phyloP scores from a whole-genome alignment of 2,888 invertebrate genomes.

The Drosophila siamana region DNA sequence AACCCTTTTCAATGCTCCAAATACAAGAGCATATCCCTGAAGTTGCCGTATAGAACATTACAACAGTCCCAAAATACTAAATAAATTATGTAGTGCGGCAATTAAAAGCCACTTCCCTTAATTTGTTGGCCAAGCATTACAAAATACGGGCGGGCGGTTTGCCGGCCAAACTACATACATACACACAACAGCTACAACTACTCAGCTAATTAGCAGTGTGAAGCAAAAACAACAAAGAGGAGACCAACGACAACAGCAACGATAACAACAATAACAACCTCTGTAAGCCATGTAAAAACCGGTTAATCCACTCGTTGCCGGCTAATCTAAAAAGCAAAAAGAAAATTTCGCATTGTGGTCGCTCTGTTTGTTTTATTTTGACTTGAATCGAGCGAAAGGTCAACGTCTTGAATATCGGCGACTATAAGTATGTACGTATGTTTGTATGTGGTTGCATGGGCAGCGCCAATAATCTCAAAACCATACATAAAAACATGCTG shows the following conservation, averaged over 20 bases:
- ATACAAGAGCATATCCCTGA: background rate
- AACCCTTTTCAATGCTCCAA: conserved; percentile 1
- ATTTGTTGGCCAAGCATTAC: conserved; percentile 63
- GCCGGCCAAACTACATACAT: conserved; percentile 8
- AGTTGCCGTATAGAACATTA: conserved; percentile 2
- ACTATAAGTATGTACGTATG: conserved; percentile 7
- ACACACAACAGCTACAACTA: conserved; percentile 41
- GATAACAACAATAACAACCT: conserved; percentile 31
- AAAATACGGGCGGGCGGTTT: conserved; percentile 46
- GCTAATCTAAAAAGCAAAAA: conserved; percentile 55
- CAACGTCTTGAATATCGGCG: conserved; percentile 51
- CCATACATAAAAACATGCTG: conserved; percentile 20
- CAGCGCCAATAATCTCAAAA: conserved; percentile 27
- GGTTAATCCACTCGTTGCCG: conserved; percentile 76
- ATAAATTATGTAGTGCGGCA: conserved; percentile 45
- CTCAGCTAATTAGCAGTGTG: conserved; percentile 71
- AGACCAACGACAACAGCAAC: conserved; percentile 44
- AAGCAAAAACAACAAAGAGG: conserved; percentile 46
- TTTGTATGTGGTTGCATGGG: conserved; percentile 8
- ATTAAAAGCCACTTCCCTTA: conserved; percentile 57
- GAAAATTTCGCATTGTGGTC: conserved; percentile 50
- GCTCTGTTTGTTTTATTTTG: conserved; percentile 34
- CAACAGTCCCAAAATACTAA: conserved; percentile 15
- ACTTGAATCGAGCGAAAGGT: conserved; percentile 41
- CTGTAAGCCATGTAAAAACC: conserved; percentile 58